Base-by-base conservation (phyloP, 1,140 invertebrate species). In the Chrysomallon squamiferum region DNA sequence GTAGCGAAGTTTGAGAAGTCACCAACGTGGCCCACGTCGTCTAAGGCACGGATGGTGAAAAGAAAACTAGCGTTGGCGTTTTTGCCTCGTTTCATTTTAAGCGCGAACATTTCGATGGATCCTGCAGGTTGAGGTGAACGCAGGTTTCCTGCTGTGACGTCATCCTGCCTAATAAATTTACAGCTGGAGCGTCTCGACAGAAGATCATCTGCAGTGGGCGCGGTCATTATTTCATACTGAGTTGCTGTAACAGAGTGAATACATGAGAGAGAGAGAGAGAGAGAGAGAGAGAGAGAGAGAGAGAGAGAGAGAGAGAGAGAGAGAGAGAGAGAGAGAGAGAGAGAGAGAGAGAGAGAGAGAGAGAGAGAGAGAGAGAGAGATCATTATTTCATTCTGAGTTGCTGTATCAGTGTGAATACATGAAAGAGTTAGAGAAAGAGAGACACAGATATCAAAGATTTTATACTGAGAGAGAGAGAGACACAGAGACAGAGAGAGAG, bases 1-100 rank as follows among this genome's bases (percentile, higher is more conserved):
- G 79, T 77, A 22, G 73, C 87, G 74, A 87, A 87, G 75, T 90
- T 90, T 0, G 89, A 90, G 27, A 88, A 73, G 3, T 87, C 86
- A 0, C 87, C 87, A 7, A 79, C 75, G 43, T 85, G 81, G 11
- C 80, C 81, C n/a, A 62, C 64, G 18, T 77, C 72, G 61, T 86
- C 86, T 56, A 87, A 85, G 0, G 88, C 87, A 30, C 88, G 78
- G 3, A 90, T 76, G 20, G 87, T 86, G 66, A 90, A 86, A 69
- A 71, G 69, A 47, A 71, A 68, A 25, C 62, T 64, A 25, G 13
- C 81, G 15, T 84, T 77, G 1, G 80, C 80, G 56, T 0, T 81
- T 77, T 0, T 84, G 85, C 69, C 86, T 84, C 9, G 84, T 82
- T 11, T 86, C 87, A 30, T 83, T 76, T 35, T 83, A 69, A 65